Percentiles rank a stretch among this genome's conserved stretches.
Evolutionary conservation across 2,888 invertebrate genomes (phyloP).

Genomic region (Morpho deidamia): DNA sequence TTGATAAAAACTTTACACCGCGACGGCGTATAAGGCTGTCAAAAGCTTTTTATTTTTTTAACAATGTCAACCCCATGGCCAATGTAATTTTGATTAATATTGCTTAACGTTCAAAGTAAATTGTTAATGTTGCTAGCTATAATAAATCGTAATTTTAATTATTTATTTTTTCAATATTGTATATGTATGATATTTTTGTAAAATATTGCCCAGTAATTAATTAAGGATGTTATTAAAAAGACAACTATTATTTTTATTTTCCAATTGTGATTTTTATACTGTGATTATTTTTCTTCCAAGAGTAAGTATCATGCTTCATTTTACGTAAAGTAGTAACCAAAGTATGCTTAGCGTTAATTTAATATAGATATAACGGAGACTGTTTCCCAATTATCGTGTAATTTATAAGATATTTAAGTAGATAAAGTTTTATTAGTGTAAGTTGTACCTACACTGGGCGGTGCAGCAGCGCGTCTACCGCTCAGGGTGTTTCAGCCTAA

Average conservation of each 20-base stretch:
- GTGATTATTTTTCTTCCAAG: constrained; percentile 55
- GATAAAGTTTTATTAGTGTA: constrained; percentile 11
- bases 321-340: constrained; percentile 15
- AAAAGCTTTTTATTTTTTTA: constrained; percentile 16
- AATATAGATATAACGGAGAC: constrained; percentile 27
- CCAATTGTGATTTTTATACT: constrained; percentile 57
- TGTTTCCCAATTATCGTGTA: constrained; percentile 22
- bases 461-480: constrained; percentile 9
- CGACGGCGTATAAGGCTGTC: constrained; percentile 29
- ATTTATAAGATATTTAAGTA: constrained; percentile 16
- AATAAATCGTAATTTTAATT: constrained; percentile 49
- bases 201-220: constrained; percentile 52
- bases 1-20: constrained; percentile 47
- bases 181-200: constrained; percentile 55
- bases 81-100: constrained; percentile 57
- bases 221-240: constrained; percentile 38
- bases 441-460: constrained; percentile 11
- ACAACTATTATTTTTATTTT: constrained; percentile 34
- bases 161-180: constrained; percentile 54
- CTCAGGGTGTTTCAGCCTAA: constrained; percentile 24
- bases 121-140: constrained; percentile 70
- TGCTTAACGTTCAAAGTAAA: constrained; percentile 65
- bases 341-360: constrained; percentile 31
- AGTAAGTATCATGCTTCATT: constrained; percentile 22
- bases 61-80: constrained; percentile 50